Base-by-base conservation (phyloP, 2,113 vertebrate genomes). In the Setophaga kirtlandii region DNA sequence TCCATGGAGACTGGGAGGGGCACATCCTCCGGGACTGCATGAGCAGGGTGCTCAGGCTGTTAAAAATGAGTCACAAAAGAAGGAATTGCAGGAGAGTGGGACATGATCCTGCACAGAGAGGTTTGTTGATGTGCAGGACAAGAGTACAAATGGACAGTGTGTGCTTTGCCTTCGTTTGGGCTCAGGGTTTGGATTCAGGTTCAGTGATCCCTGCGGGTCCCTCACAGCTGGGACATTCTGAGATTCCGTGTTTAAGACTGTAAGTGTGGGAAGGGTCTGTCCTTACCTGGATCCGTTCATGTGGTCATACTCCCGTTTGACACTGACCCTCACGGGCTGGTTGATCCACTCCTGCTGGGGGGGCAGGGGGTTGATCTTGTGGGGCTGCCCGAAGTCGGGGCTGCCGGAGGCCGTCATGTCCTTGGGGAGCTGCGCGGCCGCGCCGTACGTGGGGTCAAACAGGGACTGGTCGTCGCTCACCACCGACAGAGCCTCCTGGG, bases 401-500 rank as follows among this genome's bases (percentile, higher is more conserved):
- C 99, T 98, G 94, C 99, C 99, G 97, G 99, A 99, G 98, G 99
- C 99, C 77, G 99, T 99, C 99, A 99, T 99, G 93, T 99, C 99
- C 98, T 99, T 99, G 97, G 99, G 98, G 82, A 99, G 98, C 80
- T 99, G 99, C 95, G 99, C 97, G 64, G 99, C 98, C 93, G 99
- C 97, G 96, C 99, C 98, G 99, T 99, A 99, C 0, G 99, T 96
- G 87, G 99, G 99, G 97, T 99, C 99, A 24, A 99, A 99, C 94
- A 99, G 98, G 97, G 99, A 99, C 98, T 99, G 99, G 97, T 99
- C 99, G 99, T 99, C 99, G 96, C 99, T 99, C 98, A 99, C 99
- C 99, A 99, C 99, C 96, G 99, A 99, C 98, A 99, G 98, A 97
- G 99, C 99, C 99, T 99, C 99, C 99, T 99, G 53, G 76, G 85